A percentile compares a stretch with the other conserved stretches of the same genome.
Evolutionary conservation across 2,113 vertebrate genomes (phyloP).

Genomic region (Hippocampus abdominalis): DNA sequence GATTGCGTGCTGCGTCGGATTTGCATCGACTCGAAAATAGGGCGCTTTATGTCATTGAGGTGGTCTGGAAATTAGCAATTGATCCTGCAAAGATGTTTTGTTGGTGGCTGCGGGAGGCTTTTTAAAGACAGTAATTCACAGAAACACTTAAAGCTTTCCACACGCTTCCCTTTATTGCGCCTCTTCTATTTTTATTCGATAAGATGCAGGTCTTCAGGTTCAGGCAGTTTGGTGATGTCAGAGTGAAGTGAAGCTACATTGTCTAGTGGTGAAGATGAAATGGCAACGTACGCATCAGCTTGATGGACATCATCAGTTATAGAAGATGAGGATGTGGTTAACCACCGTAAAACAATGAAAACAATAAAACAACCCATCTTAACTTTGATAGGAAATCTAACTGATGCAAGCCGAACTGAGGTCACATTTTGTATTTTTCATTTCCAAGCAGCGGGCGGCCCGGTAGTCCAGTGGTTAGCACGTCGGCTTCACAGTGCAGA

Average conservation of each 20-base stretch:
- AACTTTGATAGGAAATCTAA: not conserved
- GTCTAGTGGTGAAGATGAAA: not conserved
- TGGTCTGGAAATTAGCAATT: not conserved
- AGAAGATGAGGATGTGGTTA: not conserved
- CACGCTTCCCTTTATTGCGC: not conserved
- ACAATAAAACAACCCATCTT: too few species aligned
- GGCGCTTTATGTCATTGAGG: not conserved
- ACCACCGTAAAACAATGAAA: not conserved
- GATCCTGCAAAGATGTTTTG: not conserved
- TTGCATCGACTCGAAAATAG: too few species aligned
- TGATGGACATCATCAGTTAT: not conserved
- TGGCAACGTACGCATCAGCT: not conserved
- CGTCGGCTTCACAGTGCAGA: too few species aligned
- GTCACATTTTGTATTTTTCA: not conserved
- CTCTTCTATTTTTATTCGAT: constrained; percentile 7
- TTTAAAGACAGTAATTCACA: not conserved
- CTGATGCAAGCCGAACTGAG: not conserved
- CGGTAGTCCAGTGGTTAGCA: too few species aligned
- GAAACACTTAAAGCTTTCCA: not conserved
- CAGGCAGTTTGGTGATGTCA: not conserved
- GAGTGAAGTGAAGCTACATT: not conserved
- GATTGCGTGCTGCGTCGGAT: too few species aligned
- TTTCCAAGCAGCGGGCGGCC: not conserved
- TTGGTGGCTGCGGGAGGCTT: not conserved
- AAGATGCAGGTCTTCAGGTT: not conserved